Evolutionary conservation across 2,113 vertebrate species (phyloP), one percentile per base, ranked within the genome.

Genomic region (Tychaedon coryphoeus): DNA sequence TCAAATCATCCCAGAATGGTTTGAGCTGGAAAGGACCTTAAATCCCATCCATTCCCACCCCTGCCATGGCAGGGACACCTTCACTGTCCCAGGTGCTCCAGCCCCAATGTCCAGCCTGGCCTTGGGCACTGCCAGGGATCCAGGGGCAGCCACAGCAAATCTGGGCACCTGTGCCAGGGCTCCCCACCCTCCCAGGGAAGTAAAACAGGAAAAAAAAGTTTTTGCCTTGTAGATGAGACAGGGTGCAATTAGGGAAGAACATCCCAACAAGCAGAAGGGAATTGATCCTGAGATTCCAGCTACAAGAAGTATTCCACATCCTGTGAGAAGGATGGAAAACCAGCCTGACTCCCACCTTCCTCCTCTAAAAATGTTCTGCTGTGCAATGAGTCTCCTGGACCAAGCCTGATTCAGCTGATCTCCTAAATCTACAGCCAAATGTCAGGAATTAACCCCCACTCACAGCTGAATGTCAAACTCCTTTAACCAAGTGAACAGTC

Each of bases 151-250:
- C 77, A 1, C 77, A 66, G 51, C 53, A 38, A 2, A 38, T 60
- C 69, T 66, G 86, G 51, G 58, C 14, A 51, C 26, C 50, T 51
- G 50, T 51, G 50, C 10, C 51, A 88, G 66, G 2, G 22, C n/a
- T 80, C 0, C 1, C 22, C 69, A 25, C n/a, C 45, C n/a, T 40
- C 4, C 0, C 17, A 40, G n/a, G 7, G 17, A 67, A 40, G 5
- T 6, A 19, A 61, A 61, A 75, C 7, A 38, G 38, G 40, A 40
- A 40, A 40, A 22, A 1, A 43, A 22, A 28, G 3, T 1, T 0
- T 90, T 40, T 65, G 20, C 33, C 36, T 48, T 24, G 12, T 9
- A 67, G 48, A 25, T 1, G 1, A 78, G 34, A 42, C 33, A 87
- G 76, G 22, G 57, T 22, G 5, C 1, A 48, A 24, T 0, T 18